A percentile compares a stretch with the other conserved stretches of the same genome.
phyloP scores from a whole-genome alignment of 1,140 invertebrate genomes.

The Drosophila burlai region DNA sequence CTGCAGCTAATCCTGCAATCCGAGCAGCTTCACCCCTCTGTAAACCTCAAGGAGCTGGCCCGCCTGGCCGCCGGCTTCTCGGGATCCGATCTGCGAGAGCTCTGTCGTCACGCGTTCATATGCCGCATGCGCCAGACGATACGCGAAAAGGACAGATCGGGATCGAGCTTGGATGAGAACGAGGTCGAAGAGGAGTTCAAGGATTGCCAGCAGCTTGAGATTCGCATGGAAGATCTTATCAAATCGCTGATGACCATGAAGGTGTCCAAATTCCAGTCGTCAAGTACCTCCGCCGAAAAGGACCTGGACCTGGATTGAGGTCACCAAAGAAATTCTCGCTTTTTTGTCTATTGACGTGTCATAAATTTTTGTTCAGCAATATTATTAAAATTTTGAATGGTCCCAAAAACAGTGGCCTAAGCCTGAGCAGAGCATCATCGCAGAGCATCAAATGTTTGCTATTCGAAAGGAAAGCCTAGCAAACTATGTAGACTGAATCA shows the following conservation, averaged over 20 bases:
- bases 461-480: background rate
- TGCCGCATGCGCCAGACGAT: slow-evolving; percentile 91
- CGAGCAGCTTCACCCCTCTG: slow-evolving; percentile 90
- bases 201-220: slow-evolving; percentile 85
- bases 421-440: no score
- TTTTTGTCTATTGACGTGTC: background rate
- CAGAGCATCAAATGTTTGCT: background rate
- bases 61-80: slow-evolving; percentile 93
- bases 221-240: slow-evolving; percentile 88
- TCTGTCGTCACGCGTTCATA: slow-evolving; percentile 95
- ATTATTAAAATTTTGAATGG: background rate
- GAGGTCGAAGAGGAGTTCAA: background rate
- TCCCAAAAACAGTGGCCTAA: no score
- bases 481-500: background rate
- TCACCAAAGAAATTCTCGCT: background rate
- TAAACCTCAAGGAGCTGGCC: slow-evolving; percentile 89
- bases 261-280: slow-evolving; percentile 87
- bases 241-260: slow-evolving; percentile 88
- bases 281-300: slow-evolving; percentile 39
- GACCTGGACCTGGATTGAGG: slow-evolving; percentile 54
- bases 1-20: slow-evolving; percentile 91
- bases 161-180: background rate
- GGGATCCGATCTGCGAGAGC: slow-evolving; percentile 95
- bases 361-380: slow-evolving; percentile 8
- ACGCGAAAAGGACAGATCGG: slow-evolving; percentile 3